Base-by-base conservation (phyloP, 2,797 vertebrate genomes). In the Euphonia xanthogaster region DNA sequence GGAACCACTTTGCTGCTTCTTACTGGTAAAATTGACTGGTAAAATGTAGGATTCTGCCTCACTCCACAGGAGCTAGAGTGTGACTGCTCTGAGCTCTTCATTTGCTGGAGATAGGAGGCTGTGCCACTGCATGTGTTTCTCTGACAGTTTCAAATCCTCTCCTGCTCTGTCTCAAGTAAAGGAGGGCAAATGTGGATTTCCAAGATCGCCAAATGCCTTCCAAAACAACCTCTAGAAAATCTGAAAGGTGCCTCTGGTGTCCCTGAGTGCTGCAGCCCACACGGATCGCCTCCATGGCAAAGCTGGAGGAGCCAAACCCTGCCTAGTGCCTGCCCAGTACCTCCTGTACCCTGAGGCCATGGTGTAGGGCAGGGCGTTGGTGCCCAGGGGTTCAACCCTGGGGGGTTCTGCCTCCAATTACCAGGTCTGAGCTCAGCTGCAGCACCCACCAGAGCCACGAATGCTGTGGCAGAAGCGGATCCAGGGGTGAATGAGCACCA, bases 271-370 rank as follows among this genome's bases (percentile, higher is more conserved):
- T 78, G 42, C 51, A 21, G 58, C 7, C 12, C 21, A 14, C 28
- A 4, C 0, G 1, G 12, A 35, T 25, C 15, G 6, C 54, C 33
- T 21, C 42, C 2, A 1, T 2, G 8, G 22, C 2, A 1, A 35
- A 31, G 57, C 24, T 58, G 58, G 24, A 67, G 24, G 19, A 63
- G 42, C 40, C 28, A 45, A 40, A 60, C 57, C n/a, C n/a, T 42
- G 44, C 62, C 23, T 31, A 7, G 20, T 7, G 57, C 6, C 8
- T 1, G 2, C 10, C 21, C n/a, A 39, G n/a, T 9, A 12, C 65
- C 70, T 51, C 22, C n/a, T 13, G 25, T 6, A 2, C 28, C 13
- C 13, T 4, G 24, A 14, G 23, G 14, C 20, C 5, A 3, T 12
- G 7, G 10, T 33, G 33, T 3, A 37, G 47, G 62, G 22, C 54